Base-by-base conservation (phyloP, 2,797 vertebrate genomes). In the Hemitrygon akajei region DNA sequence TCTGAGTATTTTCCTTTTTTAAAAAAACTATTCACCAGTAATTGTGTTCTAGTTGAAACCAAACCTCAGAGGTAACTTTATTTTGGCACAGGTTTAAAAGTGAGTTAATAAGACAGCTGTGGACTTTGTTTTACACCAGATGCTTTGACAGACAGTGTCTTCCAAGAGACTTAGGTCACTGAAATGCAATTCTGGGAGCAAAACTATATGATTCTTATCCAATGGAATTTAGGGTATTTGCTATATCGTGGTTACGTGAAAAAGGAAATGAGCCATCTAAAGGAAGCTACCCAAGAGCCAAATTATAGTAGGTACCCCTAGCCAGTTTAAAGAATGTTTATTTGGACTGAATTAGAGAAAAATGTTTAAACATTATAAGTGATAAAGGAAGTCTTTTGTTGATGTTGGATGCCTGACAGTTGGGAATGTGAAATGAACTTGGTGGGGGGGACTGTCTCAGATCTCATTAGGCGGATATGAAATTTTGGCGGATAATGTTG, bases 211-310 rank as follows among this genome's bases (percentile, higher is more conserved):
- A 73, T 92, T 93, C 69, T n/a, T 73, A 75, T 75, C 37, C 47
- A 10, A 14, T 76, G 47, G 40, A 58, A 93, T 76, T 76, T 76
- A 56, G 40, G 47, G 69, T 56, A 47, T 75, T 30, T 92, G 40
- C 91, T 12, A 69, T 75, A 76, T 40, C 71, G 18, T 27, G 40
- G 56, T 76, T 75, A 56, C 75, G 40, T 76, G 27, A 40, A 14
- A 66, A 93, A 92, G 91, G 91, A 73, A 75, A 75, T 75, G 69
- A 92, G 40, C 84, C 91, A 92, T 40, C 10, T 93, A 47, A 93
- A 47, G 91, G 73, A 93, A 73, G 37, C 47, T 93, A 89, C 40
- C 91, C 30, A 14, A n/a, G 66, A 93, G 91, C 40, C 47, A 27
- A 66, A 93, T 75, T 56, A 66, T 75, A 75, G 30, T 75, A 73